phyloP scores from a whole-genome alignment of 2,797 vertebrate genomes.

The Scolopax bukidnonensis region DNA sequence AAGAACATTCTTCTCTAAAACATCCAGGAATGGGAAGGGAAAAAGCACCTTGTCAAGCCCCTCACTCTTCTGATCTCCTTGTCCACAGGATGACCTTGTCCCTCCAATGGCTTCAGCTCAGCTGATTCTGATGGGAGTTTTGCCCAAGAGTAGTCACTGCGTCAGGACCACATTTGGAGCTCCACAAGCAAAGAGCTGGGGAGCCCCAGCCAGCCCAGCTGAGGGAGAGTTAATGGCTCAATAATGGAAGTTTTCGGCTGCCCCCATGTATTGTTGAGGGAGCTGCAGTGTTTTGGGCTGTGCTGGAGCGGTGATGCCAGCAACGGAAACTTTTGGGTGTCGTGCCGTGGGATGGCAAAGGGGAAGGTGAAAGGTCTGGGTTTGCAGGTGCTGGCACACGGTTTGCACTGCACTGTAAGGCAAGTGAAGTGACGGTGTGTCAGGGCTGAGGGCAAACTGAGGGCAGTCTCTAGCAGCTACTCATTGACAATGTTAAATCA shows the following conservation, averaged over 20 bases:
- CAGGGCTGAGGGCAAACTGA: not conserved
- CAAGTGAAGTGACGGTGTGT: not conserved
- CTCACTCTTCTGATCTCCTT: not conserved
- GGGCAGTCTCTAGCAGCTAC: not conserved
- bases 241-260: not conserved
- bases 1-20: not conserved
- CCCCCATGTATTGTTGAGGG: rapidly evolving
- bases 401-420: not conserved
- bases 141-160: not conserved
- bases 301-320: rapidly evolving
- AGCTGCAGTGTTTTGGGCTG: not conserved
- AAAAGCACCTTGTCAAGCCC: not conserved
- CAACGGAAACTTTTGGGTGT: not conserved
- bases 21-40: rapidly evolving
- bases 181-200: not conserved
- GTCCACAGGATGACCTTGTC: not conserved
- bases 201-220: not conserved
- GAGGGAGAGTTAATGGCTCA: not conserved
- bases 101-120: not conserved
- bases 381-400: not conserved
- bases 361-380: not conserved
- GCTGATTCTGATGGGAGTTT: not conserved
- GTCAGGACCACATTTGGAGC: not conserved
- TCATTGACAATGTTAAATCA: not conserved
- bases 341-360: rapidly evolving